These are phyloP conservation scores for Cottoperca gobio DNA, from an alignment of 2,797 vertebrate genomes.

Conservation along the genomic window DNA sequence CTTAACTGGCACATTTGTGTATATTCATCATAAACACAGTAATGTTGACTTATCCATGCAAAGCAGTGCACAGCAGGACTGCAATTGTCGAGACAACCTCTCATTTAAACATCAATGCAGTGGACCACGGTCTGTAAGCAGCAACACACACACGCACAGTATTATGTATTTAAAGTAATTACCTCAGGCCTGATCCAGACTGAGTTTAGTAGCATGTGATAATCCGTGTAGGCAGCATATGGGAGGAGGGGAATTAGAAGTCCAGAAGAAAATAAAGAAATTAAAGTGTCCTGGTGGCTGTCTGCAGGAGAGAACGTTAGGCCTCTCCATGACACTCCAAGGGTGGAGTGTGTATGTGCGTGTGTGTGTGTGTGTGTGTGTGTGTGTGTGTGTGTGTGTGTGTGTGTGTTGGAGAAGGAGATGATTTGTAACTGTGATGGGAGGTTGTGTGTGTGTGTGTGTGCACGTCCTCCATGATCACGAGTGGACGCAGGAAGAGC, in stretches of 20 bases:
- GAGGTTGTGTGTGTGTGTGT: conserved; percentile 16
- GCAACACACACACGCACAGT: conserved; percentile 43
- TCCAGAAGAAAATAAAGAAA: conserved; percentile 78
- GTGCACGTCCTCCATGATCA: conserved; percentile 4
- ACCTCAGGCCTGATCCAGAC: conserved; percentile 77
- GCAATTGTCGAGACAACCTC: conserved; percentile 27
- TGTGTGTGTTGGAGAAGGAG: neutral
- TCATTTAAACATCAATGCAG: conserved; percentile 40
- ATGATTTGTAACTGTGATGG: conserved; percentile 26
- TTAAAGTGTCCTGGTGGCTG: conserved; percentile 61
- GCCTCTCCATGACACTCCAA: conserved; percentile 27
- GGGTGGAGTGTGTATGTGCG: conserved; percentile 15
- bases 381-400: neutral
- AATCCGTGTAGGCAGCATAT: conserved; percentile 81
- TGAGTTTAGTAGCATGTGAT: conserved; percentile 79
- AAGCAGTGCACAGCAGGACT: conserved; percentile 16
- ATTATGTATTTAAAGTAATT: conserved; percentile 85
- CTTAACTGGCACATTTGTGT: neutral
- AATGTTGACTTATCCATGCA: conserved; percentile 11
- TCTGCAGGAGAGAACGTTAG: conserved; percentile 54
- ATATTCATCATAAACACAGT: neutral
- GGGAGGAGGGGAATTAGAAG: conserved; percentile 80
- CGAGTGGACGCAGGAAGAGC: conserved; percentile 10
- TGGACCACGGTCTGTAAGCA: conserved; percentile 25
- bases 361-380: neutral